Conservation (phyloP, 2,797 vertebrate species). For the Ateles fusciceps region DNA sequence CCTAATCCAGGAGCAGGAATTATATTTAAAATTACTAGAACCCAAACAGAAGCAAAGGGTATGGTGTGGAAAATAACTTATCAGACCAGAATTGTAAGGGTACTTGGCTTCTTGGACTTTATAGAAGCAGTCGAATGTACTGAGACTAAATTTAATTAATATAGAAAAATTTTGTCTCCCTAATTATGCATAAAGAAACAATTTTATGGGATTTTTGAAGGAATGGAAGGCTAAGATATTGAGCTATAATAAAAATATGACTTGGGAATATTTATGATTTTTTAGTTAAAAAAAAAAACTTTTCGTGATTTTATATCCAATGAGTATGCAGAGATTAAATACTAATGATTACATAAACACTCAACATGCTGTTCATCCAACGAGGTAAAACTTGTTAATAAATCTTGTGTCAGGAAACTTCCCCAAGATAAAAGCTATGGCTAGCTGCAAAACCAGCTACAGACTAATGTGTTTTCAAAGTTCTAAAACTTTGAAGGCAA, state of each 20-base stretch:
- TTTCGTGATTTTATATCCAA: background rate
- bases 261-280: background rate
- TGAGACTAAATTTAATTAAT: background rate
- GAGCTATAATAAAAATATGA: background rate
- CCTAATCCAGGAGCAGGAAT: background rate
- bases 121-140: background rate
- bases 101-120: background rate
- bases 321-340: background rate
- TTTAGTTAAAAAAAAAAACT: background rate
- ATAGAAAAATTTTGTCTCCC: background rate
- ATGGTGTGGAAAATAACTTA: background rate
- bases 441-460: background rate
- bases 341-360: background rate
- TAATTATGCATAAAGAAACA: background rate
- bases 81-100: background rate
- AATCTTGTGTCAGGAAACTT: slow-evolving; percentile 27
- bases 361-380: slow-evolving; percentile 1
- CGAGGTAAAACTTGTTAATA: background rate
- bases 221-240: background rate
- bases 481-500: slow-evolving; percentile 31
- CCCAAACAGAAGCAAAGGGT: background rate
- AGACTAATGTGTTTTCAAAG: background rate
- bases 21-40: background rate
- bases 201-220: background rate
- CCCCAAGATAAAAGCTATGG: background rate